phyloP scores from a whole-genome alignment of 1,140 invertebrate species.

The Drosophila chauvacae region DNA sequence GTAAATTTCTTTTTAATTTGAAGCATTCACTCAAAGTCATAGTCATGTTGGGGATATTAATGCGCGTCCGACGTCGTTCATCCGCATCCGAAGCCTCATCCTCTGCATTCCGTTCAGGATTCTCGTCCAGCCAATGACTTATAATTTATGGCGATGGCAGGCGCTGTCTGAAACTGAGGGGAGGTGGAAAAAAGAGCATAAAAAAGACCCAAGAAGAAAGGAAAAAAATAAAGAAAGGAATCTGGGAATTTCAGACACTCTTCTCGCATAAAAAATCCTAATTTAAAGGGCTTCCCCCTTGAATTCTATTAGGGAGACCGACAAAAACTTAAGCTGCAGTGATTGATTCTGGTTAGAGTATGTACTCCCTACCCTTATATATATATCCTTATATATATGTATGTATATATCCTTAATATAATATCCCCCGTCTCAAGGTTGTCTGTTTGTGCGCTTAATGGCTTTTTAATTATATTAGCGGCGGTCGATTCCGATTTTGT shows the following conservation, averaged over 20 bases:
- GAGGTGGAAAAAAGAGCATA: neutral
- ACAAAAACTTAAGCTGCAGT: constrained; percentile 10
- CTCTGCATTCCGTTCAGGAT: constrained; percentile 1
- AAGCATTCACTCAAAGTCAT: constrained; percentile 84
- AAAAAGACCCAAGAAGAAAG: neutral
- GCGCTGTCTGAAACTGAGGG: constrained; percentile 37
- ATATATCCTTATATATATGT: neutral
- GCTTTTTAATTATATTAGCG: constrained; percentile 82
- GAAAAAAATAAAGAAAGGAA: constrained; percentile 10
- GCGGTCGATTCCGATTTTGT: constrained; percentile 62
- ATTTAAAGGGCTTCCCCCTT: constrained; percentile 11
- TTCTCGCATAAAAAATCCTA: neutral
- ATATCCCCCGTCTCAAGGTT: constrained; percentile 58
- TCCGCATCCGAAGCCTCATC: constrained; percentile 2
- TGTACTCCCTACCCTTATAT: neutral
- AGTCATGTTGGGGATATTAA: constrained; percentile 81
- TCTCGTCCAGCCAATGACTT: constrained; percentile 71
- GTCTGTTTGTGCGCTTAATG: constrained; percentile 68
- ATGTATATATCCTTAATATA: neutral
- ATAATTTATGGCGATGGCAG: constrained; percentile 81
- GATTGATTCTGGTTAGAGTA: constrained; percentile 38
- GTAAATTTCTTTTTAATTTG: constrained; percentile 84
- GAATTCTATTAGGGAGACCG: constrained; percentile 2
- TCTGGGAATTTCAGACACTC: neutral
- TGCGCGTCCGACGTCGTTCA: constrained; percentile 35